Conservation (phyloP, 2,113 vertebrate genomes). For the Cynopterus brachyotis region DNA sequence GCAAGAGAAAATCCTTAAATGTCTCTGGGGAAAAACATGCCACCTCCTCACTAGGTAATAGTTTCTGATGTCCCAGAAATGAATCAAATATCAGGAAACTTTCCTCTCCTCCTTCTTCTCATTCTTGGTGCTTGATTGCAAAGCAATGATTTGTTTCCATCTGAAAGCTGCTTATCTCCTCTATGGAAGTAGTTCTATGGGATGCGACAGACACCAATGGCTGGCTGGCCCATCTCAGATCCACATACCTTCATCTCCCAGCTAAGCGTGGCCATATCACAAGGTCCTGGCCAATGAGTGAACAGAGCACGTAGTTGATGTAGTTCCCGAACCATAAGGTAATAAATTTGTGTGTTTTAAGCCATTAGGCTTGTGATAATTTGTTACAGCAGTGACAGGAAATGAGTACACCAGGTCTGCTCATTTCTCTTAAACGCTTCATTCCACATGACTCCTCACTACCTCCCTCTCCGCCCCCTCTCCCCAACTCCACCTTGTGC, state of each 20-base stretch:
- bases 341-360: neutral
- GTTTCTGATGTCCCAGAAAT: neutral
- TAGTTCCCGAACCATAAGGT: neutral
- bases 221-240: neutral
- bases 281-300: neutral
- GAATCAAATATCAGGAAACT: slow-evolving; percentile 1
- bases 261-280: neutral
- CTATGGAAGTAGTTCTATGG: neutral
- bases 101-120: neutral
- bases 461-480: neutral
- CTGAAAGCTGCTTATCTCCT: neutral
- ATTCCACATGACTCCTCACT: fast-evolving
- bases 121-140: neutral
- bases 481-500: no score
- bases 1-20: neutral
- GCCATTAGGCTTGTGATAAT: neutral
- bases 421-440: neutral
- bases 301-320: neutral
- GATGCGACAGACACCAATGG: neutral
- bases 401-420: neutral
- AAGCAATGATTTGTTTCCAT: neutral
- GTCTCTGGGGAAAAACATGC: neutral
- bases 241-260: neutral
- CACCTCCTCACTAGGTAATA: neutral
- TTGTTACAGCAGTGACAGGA: neutral